Base-by-base conservation (phyloP, 2,888 invertebrate species). In the Yponomeuta evonymella region DNA sequence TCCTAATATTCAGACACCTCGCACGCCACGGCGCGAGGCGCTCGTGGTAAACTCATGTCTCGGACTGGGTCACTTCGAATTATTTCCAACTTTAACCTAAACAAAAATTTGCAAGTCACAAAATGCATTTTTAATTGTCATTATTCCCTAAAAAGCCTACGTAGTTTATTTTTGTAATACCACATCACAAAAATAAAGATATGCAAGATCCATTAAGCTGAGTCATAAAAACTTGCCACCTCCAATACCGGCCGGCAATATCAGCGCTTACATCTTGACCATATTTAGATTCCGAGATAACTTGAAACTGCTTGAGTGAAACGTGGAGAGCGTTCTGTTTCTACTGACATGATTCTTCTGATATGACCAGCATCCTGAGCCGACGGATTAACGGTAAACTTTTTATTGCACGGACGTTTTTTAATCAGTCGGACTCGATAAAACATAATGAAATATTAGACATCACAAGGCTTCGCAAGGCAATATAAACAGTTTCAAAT, bases 1-100 rank as follows among this genome's bases (percentile, higher is more conserved):
- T 89, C 88, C 87, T 87, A 88, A 90, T 87, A 87, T 85, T 85
- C 83, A 85, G 87, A 89, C 90, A 88, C 89, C 89, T 68, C 51
- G 68, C 15, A 15, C 69, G 3, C 4, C 15, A 15, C 15, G 15
- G 12, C 4, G 51, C 3, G 12, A 58, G 51, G 15, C 51, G 51
- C 51, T 51, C 12, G 51, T 51, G 51, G 51, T 51, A 5, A 15
- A 9, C 51, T 58, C 51, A 58, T 15, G 15, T 15, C 3, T 15
- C 51, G 12, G 15, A 58, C 51, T 58, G 12, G 51, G 3, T 58
- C 12, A 58, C 51, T 58, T 58, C 1, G 15, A 58, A 58, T 58
- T 15, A 58, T 5, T 15, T 58, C 5, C 9, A 43, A 43, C 6
- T 43, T 5, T 8, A 8, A 8, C 6, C 1, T 43, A 3, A 1